phyloP scores from a whole-genome alignment of 2,113 vertebrate species.

The Psittacara wagleri region DNA sequence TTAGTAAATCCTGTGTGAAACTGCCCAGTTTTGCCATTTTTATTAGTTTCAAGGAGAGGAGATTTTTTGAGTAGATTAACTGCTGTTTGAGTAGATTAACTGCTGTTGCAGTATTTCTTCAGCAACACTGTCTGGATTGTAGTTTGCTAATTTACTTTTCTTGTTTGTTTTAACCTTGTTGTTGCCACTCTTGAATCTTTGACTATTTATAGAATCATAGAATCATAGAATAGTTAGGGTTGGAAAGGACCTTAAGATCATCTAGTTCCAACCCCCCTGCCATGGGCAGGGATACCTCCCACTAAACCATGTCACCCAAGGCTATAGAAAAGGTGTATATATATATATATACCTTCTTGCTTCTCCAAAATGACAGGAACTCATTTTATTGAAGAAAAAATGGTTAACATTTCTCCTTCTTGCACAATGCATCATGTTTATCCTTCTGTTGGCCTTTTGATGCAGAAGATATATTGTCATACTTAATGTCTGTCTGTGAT shows the following conservation, averaged over 20 bases:
- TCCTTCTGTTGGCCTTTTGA: conserved; percentile 15
- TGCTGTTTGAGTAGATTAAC: neutral
- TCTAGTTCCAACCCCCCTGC: too few species aligned
- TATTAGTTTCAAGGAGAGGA: neutral
- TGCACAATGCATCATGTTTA: conserved; percentile 23
- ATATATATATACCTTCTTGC: neutral
- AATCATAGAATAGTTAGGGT: too few species aligned
- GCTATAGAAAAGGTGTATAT: neutral
- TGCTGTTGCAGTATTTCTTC: neutral
- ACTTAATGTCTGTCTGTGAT: neutral
- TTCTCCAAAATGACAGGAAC: neutral
- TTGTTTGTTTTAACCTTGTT: neutral
- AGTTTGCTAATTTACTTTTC: neutral
- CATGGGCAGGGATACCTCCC: too few species aligned
- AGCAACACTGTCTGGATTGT: neutral
- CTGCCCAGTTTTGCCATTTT: neutral
- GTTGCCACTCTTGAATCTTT: neutral
- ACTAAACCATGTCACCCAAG: too few species aligned
- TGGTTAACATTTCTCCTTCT: conserved; percentile 33
- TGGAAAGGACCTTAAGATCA: too few species aligned
- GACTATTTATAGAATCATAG: neutral
- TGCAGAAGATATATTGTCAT: neutral
- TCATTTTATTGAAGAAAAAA: conserved; percentile 13
- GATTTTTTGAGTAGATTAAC: neutral
- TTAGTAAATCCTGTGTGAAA: neutral